Conservation (phyloP, 2,888 invertebrate species). For the Bhutanitis thaidina region DNA sequence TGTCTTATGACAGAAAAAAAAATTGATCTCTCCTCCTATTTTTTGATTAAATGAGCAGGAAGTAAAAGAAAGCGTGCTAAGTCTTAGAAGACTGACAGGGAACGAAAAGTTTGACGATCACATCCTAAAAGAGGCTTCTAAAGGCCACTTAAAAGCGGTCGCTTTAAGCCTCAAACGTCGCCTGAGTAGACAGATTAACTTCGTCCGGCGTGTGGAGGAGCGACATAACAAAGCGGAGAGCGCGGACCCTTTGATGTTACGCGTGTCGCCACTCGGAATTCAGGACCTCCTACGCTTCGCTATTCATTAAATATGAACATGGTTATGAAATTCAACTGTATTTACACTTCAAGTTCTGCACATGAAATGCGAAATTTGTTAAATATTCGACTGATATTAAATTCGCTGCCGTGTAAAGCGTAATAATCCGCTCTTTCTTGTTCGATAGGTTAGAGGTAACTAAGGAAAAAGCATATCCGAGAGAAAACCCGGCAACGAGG, state of each 20-base stretch:
- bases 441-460: no score
- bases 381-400: no score
- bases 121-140: slow-evolving; percentile 6
- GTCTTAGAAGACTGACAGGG: neutral
- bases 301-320: neutral
- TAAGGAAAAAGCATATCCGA: no score
- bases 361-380: no score
- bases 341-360: no score
- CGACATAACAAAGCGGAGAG: slow-evolving; percentile 2
- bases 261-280: neutral
- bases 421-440: no score
- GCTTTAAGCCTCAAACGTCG: slow-evolving; percentile 4
- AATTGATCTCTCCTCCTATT: no score
- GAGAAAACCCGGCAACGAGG: no score
- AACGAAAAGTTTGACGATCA: neutral
- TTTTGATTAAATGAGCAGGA: no score
- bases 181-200: slow-evolving; percentile 17
- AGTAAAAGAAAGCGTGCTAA: neutral
- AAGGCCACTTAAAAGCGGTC: slow-evolving; percentile 9
- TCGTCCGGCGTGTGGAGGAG: slow-evolving; percentile 4
- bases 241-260: neutral
- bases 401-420: no score
- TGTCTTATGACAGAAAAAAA: no score
- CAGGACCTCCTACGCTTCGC: neutral
- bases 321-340: no score